phyloP scores from a whole-genome alignment of 92 coral and sea anemone species.

The Galaxea fascicularis region DNA sequence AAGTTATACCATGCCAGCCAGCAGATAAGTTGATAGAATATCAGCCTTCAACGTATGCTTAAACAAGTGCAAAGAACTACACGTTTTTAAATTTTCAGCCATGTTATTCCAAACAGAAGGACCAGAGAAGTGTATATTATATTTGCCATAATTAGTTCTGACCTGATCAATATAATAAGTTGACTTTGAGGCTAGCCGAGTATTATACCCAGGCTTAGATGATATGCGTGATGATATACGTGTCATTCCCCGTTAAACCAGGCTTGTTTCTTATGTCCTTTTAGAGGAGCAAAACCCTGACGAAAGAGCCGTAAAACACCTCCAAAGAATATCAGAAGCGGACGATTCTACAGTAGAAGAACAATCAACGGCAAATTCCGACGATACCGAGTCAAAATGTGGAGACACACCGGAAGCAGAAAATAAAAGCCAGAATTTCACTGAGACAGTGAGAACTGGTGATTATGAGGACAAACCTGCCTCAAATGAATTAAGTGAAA shows the following conservation, averaged over 20 bases:
- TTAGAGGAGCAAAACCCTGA: neutral
- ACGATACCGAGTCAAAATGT: neutral
- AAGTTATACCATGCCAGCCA: too few relatives aligned
- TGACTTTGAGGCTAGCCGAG: too few relatives aligned
- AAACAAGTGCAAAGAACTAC: too few relatives aligned
- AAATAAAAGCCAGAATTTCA: neutral
- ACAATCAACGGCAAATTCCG: neutral
- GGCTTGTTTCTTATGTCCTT: neutral
- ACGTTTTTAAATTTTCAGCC: too few relatives aligned
- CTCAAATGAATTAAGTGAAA: constrained; percentile 1
- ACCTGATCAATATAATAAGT: too few relatives aligned
- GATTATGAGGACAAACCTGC: neutral
- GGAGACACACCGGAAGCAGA: neutral
- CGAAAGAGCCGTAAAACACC: neutral
- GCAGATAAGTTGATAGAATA: too few relatives aligned
- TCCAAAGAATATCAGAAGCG: neutral
- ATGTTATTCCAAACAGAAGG: too few relatives aligned
- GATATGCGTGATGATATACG: too few relatives aligned
- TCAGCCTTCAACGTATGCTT: too few relatives aligned
- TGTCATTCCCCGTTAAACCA: neutral
- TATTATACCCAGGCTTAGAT: too few relatives aligned
- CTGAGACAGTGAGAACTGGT: neutral
- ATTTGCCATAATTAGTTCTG: too few relatives aligned
- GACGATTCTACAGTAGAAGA: neutral
- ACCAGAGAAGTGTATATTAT: too few relatives aligned